Percentiles rank a stretch among this genome's conserved stretches.
Evolutionary conservation across 1,140 invertebrate species (phyloP).

Genomic region (Paracyclopina nana): DNA sequence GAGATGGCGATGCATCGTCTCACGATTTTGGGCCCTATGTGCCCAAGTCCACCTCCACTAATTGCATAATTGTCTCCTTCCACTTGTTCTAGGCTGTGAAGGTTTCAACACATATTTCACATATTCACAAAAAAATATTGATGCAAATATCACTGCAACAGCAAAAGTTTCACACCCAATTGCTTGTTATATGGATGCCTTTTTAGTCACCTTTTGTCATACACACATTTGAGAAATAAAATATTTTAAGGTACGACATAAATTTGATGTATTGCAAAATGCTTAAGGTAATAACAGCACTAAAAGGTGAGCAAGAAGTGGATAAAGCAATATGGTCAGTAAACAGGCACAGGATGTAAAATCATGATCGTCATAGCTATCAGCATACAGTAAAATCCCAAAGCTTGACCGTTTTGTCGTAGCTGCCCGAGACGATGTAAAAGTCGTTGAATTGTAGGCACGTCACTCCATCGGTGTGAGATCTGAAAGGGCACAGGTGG

Average conservation of each 20-base stretch:
- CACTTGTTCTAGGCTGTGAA: neutral
- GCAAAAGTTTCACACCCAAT: neutral
- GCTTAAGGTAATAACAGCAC: too few species aligned
- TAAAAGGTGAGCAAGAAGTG: too few species aligned
- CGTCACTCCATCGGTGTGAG: constrained; percentile 13
- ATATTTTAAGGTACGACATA: too few species aligned
- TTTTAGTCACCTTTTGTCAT: neutral
- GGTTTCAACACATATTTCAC: constrained; percentile 25
- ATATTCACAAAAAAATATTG: neutral
- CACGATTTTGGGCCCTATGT: constrained; percentile 47
- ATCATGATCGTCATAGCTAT: too few species aligned
- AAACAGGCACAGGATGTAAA: too few species aligned
- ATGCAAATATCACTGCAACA: neutral
- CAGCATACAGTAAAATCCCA: constrained; percentile 36
- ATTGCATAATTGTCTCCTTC: neutral
- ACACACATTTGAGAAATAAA: too few species aligned
- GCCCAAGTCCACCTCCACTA: neutral
- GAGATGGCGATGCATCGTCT: constrained; percentile 92
- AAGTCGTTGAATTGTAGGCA: constrained; percentile 15
- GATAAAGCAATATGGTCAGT: too few species aligned
- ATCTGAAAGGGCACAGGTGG: constrained; percentile 6
- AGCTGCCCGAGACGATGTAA: constrained; percentile 34
- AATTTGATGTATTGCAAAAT: too few species aligned
- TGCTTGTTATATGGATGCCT: neutral
- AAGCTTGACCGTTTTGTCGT: constrained; percentile 34